These are phyloP conservation scores for Drosophila lacicola DNA, from an alignment of 2,888 invertebrate genomes.

Conservation along the genomic window DNA sequence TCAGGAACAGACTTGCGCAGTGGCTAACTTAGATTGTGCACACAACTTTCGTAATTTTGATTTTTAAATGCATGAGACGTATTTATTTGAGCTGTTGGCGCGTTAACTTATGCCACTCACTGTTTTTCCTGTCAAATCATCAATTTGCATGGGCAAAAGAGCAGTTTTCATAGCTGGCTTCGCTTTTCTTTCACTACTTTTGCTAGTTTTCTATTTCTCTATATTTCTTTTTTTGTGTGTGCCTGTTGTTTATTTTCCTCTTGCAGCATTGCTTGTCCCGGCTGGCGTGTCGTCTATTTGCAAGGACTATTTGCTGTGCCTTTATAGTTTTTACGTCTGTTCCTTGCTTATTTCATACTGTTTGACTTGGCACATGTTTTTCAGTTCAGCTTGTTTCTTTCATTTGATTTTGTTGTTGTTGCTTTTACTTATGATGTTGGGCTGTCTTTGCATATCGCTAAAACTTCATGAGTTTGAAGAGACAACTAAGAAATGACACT, in stretches of 20 bases:
- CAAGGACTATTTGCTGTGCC: constrained; percentile 61
- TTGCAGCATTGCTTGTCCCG: constrained; percentile 7
- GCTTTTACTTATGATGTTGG: constrained; percentile 18
- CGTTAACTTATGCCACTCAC: constrained; percentile 6
- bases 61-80: constrained; percentile 1
- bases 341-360: constrained; percentile 40
- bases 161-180: constrained; percentile 22
- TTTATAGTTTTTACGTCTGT: constrained; percentile 51
- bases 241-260: background rate
- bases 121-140: constrained; percentile 22
- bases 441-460: constrained; percentile 49
- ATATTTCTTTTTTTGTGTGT: background rate
- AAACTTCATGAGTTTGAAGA: constrained; percentile 66
- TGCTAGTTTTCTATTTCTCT: background rate
- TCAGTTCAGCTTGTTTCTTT: constrained; percentile 1
- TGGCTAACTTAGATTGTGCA: background rate
- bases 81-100: background rate
- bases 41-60: background rate
- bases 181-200: background rate
- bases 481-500: constrained; percentile 71
- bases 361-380: constrained; percentile 52
- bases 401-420: constrained; percentile 22
- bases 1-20: no score
- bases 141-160: constrained; percentile 39
- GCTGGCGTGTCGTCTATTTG: constrained; percentile 37